Evolutionary conservation across 2,888 invertebrate species (phyloP).

Genomic region (Drosophila koepferae): DNA sequence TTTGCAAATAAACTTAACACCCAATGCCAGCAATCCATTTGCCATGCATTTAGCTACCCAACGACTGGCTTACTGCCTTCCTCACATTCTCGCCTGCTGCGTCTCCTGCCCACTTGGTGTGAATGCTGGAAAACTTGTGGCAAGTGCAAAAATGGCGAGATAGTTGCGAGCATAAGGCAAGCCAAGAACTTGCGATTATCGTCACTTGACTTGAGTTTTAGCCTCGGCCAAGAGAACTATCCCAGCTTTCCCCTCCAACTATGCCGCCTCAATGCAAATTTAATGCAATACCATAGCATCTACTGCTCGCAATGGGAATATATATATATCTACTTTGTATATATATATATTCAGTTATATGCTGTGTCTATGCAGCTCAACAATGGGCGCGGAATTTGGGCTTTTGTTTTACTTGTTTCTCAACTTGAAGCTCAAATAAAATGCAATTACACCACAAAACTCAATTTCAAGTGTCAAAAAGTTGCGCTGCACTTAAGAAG

Average conservation of each 20-base stretch:
- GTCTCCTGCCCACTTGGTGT: not conserved
- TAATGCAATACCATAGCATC: conserved; percentile 51
- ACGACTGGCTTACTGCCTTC: conserved; percentile 1
- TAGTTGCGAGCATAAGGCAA: conserved; percentile 10
- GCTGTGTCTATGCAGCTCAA: conserved; percentile 9
- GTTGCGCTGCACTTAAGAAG: conserved; percentile 80
- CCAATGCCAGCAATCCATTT: conserved; percentile 61
- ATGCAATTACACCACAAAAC: conserved; percentile 81
- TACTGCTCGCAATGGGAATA: conserved; percentile 2
- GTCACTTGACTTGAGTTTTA: conserved; percentile 70
- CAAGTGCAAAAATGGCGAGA: conserved; percentile 2
- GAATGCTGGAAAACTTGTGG: conserved; percentile 3
- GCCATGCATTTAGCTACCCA: conserved; percentile 50
- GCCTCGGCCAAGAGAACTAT: not conserved
- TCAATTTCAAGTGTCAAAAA: conserved; percentile 81
- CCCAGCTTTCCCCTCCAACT: not conserved
- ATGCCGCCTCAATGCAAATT: conserved; percentile 64
- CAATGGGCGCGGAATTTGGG: conserved; percentile 22
- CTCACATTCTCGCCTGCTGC: not conserved
- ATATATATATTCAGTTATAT: not conserved
- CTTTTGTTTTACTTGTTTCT: conserved; percentile 53
- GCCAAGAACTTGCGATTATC: conserved; percentile 68
- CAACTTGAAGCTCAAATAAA: conserved; percentile 69
- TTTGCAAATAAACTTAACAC: conserved; percentile 61
- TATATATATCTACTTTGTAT: not conserved